Evolutionary conservation across 92 coral and sea anemone genomes (phyloP), one percentile per base, ranked within the genome.

Genomic region (Montipora capitata): DNA sequence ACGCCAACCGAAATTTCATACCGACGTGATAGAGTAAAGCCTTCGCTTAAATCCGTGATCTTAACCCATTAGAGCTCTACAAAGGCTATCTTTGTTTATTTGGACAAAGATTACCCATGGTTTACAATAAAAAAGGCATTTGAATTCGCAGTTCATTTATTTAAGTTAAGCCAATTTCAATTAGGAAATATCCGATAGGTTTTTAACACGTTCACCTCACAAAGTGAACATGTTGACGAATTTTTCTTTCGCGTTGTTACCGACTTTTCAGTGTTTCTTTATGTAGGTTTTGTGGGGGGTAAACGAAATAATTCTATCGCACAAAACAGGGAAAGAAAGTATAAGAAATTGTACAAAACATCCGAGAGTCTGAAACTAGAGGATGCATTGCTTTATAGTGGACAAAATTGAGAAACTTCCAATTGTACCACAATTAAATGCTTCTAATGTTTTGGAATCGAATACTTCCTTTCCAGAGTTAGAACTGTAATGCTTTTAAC

Each of bases 121-220:
- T 87, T 84, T 80, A 89, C 82, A 84, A 85, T 27, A 27, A 93
- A 87, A 79, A 80, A 84, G 85, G 68, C 85, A 83, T 93, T 87
- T 88, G 80, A 70, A 80, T 87, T 93, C 80, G 77, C 91, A 90
- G 90, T 85, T 82, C 94, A 93, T 93, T 92, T 90, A 90, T 90
- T 90, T 91, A 79, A 77, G 94, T 82, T 85, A 93, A 93, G 93
- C 88, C 85, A 90, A 93, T 90, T 90, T 77, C 94, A 93, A 93
- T 93, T 93, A 93, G 63, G 87, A 64, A 84, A 86, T 80, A 93
- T 93, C 96, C 96, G 94, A 93, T 80, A 76, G 74, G 49, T 72
- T 87, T 82, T 82, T 74, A 66, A 88, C 76, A 72, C 88, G 67
- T 80, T 72, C 43, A 10, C 74, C 52, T 18, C 79, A 72, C 43